Conservation (phyloP, 2,113 vertebrate species). For the Tragelaphus buxtoni region DNA sequence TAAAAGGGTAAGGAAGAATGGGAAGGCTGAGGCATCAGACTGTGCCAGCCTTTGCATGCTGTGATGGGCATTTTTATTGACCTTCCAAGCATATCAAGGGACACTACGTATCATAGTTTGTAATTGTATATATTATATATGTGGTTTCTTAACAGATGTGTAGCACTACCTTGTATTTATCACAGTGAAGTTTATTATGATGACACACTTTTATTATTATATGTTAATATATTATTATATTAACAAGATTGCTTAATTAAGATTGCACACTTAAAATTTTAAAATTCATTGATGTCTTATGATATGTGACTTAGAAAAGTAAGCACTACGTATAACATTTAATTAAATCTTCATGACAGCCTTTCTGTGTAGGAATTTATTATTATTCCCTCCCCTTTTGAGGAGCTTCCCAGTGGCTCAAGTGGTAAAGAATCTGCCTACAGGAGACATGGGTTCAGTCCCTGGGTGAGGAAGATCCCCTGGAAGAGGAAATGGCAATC, state of each 20-base stretch:
- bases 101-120: neutral
- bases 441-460: neutral
- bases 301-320: neutral
- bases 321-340: neutral
- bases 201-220: neutral
- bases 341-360: neutral
- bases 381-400: neutral
- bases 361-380: neutral
- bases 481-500: neutral
- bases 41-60: neutral
- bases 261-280: neutral
- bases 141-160: neutral
- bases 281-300: neutral
- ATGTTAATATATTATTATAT: neutral
- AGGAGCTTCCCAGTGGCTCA: neutral
- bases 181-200: neutral
- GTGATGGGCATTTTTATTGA: neutral
- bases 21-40: neutral
- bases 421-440: neutral
- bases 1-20: neutral
- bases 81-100: neutral
- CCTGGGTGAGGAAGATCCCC: neutral
- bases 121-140: neutral
- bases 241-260: neutral
- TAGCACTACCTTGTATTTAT: neutral